A percentile compares a stretch with the other conserved stretches of the same genome.
Conservation (phyloP, 2,888 invertebrate genomes). For the Apoderus coryli region DNA sequence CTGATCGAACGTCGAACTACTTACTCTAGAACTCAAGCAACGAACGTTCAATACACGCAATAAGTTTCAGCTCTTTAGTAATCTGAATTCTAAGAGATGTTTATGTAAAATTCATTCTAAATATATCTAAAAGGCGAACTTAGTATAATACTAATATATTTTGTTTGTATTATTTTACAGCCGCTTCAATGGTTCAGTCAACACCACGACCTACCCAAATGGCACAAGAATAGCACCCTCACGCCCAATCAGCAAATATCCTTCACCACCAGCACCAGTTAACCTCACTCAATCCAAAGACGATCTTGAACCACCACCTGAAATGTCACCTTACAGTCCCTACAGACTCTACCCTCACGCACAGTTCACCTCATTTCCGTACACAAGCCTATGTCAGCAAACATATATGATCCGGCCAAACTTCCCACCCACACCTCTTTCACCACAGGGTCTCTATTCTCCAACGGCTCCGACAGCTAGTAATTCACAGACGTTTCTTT, state of each 20-base stretch:
- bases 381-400: slow-evolving; percentile 19
- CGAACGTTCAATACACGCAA: too few relatives aligned
- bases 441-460: slow-evolving; percentile 30
- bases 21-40: too few relatives aligned
- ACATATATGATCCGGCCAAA: slow-evolving; percentile 33
- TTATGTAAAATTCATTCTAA: too few relatives aligned
- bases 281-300: slow-evolving; percentile 33
- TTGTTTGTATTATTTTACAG: too few relatives aligned
- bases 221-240: slow-evolving; percentile 27
- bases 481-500: slow-evolving; percentile 31
- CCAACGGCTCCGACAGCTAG: slow-evolving; percentile 31
- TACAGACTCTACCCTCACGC: slow-evolving; percentile 26
- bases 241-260: slow-evolving; percentile 27
- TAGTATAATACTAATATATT: too few relatives aligned
- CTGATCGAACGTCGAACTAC: too few relatives aligned
- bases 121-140: too few relatives aligned
- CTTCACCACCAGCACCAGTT: slow-evolving; percentile 31
- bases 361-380: slow-evolving; percentile 21
- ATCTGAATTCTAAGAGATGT: too few relatives aligned
- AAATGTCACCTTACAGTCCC: slow-evolving; percentile 23
- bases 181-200: too few relatives aligned
- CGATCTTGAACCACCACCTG: slow-evolving; percentile 24
- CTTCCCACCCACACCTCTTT: slow-evolving; percentile 33
- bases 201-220: too few relatives aligned
- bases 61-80: too few relatives aligned